Evolutionary conservation across 2,888 invertebrate species (phyloP).

Genomic region (Hydrotaea cyrtoneurina): DNA sequence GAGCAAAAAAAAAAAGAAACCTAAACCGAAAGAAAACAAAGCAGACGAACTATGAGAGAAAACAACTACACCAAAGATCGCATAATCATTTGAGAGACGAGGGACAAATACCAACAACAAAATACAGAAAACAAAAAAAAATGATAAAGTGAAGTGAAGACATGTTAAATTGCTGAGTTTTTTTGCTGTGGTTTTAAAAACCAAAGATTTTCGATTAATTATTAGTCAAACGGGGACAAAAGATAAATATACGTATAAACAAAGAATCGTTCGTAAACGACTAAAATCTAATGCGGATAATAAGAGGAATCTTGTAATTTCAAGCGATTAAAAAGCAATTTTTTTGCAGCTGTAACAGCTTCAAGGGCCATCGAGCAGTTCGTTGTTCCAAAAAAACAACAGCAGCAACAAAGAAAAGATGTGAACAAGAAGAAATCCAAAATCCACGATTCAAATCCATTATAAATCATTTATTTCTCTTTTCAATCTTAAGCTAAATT

Average conservation of each 20-base stretch:
- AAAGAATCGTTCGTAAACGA: background rate
- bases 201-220: background rate
- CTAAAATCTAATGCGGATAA: background rate
- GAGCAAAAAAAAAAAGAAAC: slow-evolving; percentile 38
- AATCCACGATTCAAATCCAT: slow-evolving; percentile 5
- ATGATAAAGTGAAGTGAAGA: slow-evolving; percentile 27
- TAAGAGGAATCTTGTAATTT: background rate
- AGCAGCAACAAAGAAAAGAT: background rate
- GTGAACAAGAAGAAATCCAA: background rate
- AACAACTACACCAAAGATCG: slow-evolving; percentile 18
- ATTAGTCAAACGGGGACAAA: slow-evolving; percentile 4
- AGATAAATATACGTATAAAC: too few species aligned
- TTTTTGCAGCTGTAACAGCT: background rate
- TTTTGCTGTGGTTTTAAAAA: background rate
- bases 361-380: background rate
- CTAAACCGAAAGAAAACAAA: background rate
- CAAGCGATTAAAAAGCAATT: background rate
- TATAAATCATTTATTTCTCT: slow-evolving; percentile 23
- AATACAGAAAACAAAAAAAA: background rate
- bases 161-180: slow-evolving; percentile 15
- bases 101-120: background rate
- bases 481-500: background rate
- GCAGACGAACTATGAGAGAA: slow-evolving; percentile 26
- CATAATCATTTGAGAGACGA: slow-evolving; percentile 11
- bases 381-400: background rate